Percentiles rank a stretch among this genome's conserved stretches.
These are phyloP conservation scores for Crocidura indochinensis DNA, from an alignment of 2,797 vertebrate species.

Conservation along the genomic window DNA sequence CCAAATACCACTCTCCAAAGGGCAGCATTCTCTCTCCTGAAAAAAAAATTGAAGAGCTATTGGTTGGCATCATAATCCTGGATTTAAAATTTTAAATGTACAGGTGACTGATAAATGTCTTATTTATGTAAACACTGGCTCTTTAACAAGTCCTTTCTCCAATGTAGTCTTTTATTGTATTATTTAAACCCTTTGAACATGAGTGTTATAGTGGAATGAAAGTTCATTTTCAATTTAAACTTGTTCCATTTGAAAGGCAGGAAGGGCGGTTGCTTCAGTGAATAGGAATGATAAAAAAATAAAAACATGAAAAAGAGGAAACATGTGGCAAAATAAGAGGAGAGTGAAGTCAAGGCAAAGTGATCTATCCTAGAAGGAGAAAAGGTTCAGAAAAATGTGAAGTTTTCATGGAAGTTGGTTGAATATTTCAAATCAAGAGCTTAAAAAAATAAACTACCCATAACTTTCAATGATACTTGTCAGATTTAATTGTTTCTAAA, in stretches of 20 bases:
- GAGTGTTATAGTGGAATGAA: not conserved
- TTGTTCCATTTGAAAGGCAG: too few relatives aligned
- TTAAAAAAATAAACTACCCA: not conserved
- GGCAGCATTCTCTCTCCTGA: conserved; percentile 94
- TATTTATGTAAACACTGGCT: not conserved
- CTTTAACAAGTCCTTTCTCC: not conserved
- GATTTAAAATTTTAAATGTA: not conserved
- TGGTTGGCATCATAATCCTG: not conserved
- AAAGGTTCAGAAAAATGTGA: too few relatives aligned
- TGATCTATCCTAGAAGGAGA: too few relatives aligned
- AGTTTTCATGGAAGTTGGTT: too few relatives aligned
- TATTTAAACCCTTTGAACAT: not conserved
- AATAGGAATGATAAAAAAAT: too few relatives aligned
- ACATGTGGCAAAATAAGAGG: too few relatives aligned
- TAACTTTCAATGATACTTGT: not conserved
- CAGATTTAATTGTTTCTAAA: not conserved
- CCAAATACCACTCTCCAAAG: conserved; percentile 97
- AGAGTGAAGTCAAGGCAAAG: too few relatives aligned
- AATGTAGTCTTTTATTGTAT: not conserved
- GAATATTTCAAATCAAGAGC: not conserved
- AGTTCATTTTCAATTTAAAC: not conserved
- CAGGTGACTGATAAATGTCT: not conserved
- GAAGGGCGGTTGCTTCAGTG: too few relatives aligned
- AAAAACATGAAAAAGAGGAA: too few relatives aligned
- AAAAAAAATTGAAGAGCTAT: not conserved